Base-by-base conservation (phyloP, 2,113 vertebrate genomes). In the Eira barbara region DNA sequence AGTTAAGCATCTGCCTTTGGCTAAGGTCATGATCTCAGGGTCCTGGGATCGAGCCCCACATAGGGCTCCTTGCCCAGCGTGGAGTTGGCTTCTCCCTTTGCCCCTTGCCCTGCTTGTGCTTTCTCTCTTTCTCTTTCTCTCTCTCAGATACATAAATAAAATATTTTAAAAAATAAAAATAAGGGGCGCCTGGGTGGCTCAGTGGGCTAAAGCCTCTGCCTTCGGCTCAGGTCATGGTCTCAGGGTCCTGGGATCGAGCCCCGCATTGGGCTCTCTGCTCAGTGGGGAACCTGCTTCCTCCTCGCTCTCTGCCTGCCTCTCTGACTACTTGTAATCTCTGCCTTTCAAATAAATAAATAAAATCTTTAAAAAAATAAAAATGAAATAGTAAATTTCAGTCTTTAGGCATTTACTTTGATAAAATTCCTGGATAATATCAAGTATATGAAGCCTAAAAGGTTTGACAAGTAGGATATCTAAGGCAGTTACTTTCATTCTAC, bases 351-450 rank as follows among this genome's bases (percentile, higher is more conserved):
- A 52, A 52, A 52, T 52, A 52, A 52, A 52, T 52, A 52, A 52
- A 52, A 52, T 17, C 49, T 52, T 65, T 15, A 65, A 65, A 69
- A 67, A 67, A 69, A 67, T 69, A 9, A 57, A 59, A 61, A 27
- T 63, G 57, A 89, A 87, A 76, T 52, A 52, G 31, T 89, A 95
- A 86, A 81, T 8, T 71, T 94, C 3, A 52, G 15, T 79, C 39
- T 86, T 89, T 18, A 96, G 45, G 67, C 45, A 52, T 90, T 92
- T 42, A 7, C 34, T 67, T 67, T 65, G 34, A 4, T 79, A 83
- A 73, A 89, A 61, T 69, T 65, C 71, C 47, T 79, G 11, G 21
- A 57, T 85, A 36, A 18, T 23, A 61, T 7, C 36, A 65, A 18
- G 12, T 29, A 39, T 15, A 65, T 90, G 18, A 89, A 90, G 23